These are phyloP conservation scores for Centroberyx gerrardi DNA, from an alignment of 2,797 vertebrate species.

Conservation along the genomic window DNA sequence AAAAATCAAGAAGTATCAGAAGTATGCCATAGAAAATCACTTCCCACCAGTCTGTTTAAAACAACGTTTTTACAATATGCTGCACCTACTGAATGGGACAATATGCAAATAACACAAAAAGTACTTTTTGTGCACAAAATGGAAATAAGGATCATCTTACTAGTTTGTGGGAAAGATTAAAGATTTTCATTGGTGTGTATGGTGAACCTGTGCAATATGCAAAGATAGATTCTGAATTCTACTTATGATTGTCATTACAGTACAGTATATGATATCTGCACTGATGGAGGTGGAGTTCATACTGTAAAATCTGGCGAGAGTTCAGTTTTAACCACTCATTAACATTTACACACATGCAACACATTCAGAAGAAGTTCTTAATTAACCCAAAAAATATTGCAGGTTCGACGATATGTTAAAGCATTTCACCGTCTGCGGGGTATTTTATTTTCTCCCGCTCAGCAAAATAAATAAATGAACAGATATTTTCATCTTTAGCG, in stretches of 20 bases:
- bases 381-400: background rate
- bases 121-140: background rate
- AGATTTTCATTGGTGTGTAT: no score
- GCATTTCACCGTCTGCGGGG: background rate
- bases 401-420: background rate
- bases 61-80: background rate
- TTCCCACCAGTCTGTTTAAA: background rate
- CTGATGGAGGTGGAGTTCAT: no score
- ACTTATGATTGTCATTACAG: no score
- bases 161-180: no score
- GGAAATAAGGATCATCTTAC: no score
- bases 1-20: background rate
- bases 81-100: background rate
- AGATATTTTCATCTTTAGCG: constrained; percentile 1
- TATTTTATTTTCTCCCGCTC: constrained; percentile 14
- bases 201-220: no score
- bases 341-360: background rate
- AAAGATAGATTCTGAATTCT: no score
- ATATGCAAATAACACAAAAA: background rate
- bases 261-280: no score
- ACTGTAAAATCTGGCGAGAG: background rate
- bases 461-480: constrained; percentile 6
- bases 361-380: background rate
- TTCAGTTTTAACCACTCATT: background rate
- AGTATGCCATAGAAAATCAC: background rate